A percentile compares a stretch with the other conserved stretches of the same genome.
Conservation (phyloP, 1,140 invertebrate species). For the Wasmannia auropunctata region DNA sequence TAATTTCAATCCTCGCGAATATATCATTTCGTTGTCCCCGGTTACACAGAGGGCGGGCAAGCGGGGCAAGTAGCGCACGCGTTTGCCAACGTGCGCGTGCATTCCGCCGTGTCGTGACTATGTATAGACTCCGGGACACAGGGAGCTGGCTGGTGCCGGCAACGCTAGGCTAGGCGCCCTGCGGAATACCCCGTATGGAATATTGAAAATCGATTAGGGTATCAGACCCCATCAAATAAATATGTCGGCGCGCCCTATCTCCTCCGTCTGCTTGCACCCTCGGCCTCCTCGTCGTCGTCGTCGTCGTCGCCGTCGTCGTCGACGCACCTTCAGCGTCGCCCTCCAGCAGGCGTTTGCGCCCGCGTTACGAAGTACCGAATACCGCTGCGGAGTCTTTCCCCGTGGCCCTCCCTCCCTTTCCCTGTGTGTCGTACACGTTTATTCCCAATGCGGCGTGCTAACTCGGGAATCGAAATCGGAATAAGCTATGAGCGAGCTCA, state of each 20-base stretch:
- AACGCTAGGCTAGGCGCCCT: conserved; percentile 33
- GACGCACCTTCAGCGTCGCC: background rate
- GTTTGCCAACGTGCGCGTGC: conserved; percentile 54
- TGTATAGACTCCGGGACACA: conserved; percentile 22
- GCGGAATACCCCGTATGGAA: conserved; percentile 41
- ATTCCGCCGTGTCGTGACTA: conserved; percentile 39
- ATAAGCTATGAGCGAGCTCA: background rate
- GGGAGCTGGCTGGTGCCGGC: background rate
- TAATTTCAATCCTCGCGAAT: conserved; percentile 54
- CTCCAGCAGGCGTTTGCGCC: conserved; percentile 26
- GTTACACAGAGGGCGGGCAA: conserved; percentile 24
- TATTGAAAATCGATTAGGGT: conserved; percentile 74
- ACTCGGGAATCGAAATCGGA: conserved; percentile 23
- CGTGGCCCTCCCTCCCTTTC: too few relatives aligned
- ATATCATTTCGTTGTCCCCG: conserved; percentile 56
- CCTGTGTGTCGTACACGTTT: background rate
- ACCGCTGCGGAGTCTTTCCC: background rate
- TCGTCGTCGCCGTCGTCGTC: background rate
- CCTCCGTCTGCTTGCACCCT: conserved; percentile 17
- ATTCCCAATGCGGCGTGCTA: background rate
- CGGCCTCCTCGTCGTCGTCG: background rate
- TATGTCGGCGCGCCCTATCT: conserved; percentile 63
- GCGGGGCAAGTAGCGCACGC: conserved; percentile 38
- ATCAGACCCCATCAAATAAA: conserved; percentile 67
- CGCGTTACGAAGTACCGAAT: background rate